These are phyloP conservation scores for Xestia xanthographa DNA, from an alignment of 2,888 invertebrate genomes.

Conservation along the genomic window DNA sequence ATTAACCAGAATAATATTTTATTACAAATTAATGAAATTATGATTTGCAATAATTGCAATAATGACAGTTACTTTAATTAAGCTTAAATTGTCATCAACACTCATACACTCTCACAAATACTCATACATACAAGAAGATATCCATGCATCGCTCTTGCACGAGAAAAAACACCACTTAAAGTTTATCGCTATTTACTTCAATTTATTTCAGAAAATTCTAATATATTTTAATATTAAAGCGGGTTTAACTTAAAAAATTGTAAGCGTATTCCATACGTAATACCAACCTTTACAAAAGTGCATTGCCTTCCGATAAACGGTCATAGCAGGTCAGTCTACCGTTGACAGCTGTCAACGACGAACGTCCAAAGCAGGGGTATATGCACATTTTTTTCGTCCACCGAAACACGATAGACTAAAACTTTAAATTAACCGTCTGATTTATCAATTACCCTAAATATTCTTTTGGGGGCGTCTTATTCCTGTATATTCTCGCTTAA, in stretches of 20 bases:
- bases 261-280: neutral
- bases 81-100: neutral
- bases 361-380: constrained; percentile 26
- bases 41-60: too few species aligned
- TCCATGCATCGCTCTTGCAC: too few species aligned
- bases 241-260: neutral
- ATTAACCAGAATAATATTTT: too few species aligned
- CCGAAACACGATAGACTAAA: neutral
- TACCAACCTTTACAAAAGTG: neutral
- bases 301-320: neutral
- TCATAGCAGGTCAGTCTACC: constrained; percentile 26
- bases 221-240: neutral
- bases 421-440: constrained; percentile 12
- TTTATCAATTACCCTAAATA: neutral
- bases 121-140: neutral
- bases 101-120: too few species aligned
- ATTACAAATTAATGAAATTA: too few species aligned
- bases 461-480: neutral
- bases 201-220: neutral
- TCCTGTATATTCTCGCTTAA: neutral
- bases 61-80: too few species aligned
- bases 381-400: neutral
- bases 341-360: constrained; percentile 35
- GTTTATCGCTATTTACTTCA: neutral
- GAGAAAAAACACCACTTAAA: neutral